Percentiles rank a stretch among this genome's conserved stretches.
phyloP scores from a whole-genome alignment of 1,140 invertebrate species.

The Goniozus legneri region DNA sequence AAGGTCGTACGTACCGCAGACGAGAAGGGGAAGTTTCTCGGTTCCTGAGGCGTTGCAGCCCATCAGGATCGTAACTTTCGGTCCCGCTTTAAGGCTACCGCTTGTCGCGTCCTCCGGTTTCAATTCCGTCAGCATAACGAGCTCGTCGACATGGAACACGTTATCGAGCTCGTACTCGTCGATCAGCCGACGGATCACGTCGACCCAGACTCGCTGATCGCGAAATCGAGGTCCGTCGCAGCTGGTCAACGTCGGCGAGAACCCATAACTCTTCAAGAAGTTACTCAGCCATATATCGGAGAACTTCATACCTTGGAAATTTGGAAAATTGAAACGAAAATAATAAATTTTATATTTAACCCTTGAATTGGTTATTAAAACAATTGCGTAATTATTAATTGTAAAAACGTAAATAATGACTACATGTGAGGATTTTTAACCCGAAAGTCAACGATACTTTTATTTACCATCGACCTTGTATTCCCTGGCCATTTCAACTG shows the following conservation, averaged over 20 bases:
- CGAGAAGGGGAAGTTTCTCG: constrained; percentile 33
- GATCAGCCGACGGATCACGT: constrained; percentile 28
- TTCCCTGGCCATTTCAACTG: constrained; percentile 24
- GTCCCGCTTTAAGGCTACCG: not conserved
- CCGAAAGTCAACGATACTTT: no score
- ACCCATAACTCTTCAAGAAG: constrained; percentile 34
- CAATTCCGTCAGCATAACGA: constrained; percentile 32
- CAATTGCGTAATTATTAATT: no score
- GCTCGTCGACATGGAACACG: constrained; percentile 35
- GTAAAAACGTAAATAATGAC: no score
- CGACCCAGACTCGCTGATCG: constrained; percentile 36
- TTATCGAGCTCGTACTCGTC: constrained; percentile 29
- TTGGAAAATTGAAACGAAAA: constrained; percentile 3
- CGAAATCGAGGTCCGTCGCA: constrained; percentile 29
- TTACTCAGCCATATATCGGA: constrained; percentile 32
- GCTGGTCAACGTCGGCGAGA: constrained; percentile 21
- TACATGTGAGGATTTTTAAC: no score
- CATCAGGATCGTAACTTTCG: constrained; percentile 20
- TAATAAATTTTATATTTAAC: not conserved
- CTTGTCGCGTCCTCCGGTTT: constrained; percentile 1
- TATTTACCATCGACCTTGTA: constrained; percentile 24
- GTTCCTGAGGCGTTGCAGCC: constrained; percentile 35
- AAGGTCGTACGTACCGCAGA: constrained; percentile 28
- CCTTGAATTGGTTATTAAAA: no score
- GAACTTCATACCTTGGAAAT: constrained; percentile 32